phyloP scores from a whole-genome alignment of 2,113 vertebrate species.

The Eudyptes chrysolophus region DNA sequence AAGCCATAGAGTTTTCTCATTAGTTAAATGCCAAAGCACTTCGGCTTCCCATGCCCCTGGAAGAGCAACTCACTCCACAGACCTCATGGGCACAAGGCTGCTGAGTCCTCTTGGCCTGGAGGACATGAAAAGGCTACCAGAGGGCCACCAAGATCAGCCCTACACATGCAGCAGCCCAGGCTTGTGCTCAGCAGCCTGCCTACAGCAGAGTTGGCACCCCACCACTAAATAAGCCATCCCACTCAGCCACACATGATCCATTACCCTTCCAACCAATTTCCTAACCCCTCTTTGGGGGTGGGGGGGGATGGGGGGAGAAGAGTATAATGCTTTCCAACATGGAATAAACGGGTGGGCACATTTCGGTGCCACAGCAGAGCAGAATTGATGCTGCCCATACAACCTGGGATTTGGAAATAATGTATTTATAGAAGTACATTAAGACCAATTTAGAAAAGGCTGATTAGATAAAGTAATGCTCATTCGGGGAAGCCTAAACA shows the following conservation, averaged over 20 bases:
- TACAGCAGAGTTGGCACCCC: neutral
- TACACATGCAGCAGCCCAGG: neutral
- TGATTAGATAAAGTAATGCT: slow-evolving; percentile 74
- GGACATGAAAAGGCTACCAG: neutral
- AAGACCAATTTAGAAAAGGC: slow-evolving; percentile 70
- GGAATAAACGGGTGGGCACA: neutral
- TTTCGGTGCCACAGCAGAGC: neutral
- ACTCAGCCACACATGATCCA: neutral
- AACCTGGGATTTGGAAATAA: slow-evolving; percentile 53
- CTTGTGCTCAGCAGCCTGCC: neutral
- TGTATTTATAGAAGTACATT: slow-evolving; percentile 68
- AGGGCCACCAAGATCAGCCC: neutral
- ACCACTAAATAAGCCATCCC: neutral
- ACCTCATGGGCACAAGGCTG: neutral
- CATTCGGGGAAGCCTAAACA: slow-evolving; percentile 63
- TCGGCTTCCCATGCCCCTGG: neutral
- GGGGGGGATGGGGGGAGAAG: too few species aligned
- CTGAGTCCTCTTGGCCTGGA: neutral
- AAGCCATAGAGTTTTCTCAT: neutral
- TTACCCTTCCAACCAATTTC: neutral
- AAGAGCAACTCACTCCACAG: neutral
- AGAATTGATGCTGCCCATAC: slow-evolving; percentile 13
- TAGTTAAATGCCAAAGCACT: neutral
- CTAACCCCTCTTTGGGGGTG: neutral
- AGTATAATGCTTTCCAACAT: neutral